A percentile compares a stretch with the other conserved stretches of the same genome.
phyloP scores from a whole-genome alignment of 2,888 invertebrate species.

The Zaprionus lineosus region DNA sequence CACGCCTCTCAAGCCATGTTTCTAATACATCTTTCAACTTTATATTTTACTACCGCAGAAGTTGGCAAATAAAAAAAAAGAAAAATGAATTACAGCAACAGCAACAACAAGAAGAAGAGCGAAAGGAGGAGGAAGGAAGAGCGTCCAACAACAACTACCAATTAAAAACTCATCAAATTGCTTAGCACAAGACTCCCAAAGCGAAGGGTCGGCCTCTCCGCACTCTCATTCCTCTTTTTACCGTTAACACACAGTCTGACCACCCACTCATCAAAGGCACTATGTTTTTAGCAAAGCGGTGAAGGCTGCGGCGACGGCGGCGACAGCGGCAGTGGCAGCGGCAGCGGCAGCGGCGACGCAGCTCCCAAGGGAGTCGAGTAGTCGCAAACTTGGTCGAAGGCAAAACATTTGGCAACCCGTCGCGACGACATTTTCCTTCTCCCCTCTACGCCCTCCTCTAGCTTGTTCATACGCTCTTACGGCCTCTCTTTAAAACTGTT shows the following conservation, averaged over 20 bases:
- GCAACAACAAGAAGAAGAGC: conserved; percentile 46
- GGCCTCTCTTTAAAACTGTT: conserved; percentile 29
- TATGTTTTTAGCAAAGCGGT: too few relatives aligned
- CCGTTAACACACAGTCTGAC: background rate
- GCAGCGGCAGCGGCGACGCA: background rate
- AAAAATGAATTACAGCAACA: conserved; percentile 18
- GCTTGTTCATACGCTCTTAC: background rate
- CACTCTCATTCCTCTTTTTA: background rate
- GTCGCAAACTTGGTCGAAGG: conserved; percentile 17
- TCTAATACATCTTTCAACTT: conserved; percentile 7
- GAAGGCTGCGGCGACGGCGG: too few relatives aligned
- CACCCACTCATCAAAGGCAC: conserved; percentile 31
- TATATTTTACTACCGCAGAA: conserved; percentile 18
- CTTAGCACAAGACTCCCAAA: conserved; percentile 36
- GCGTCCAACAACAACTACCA: conserved; percentile 44
- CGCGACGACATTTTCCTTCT: conserved; percentile 38
- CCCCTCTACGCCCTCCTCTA: background rate
- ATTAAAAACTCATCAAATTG: conserved; percentile 57
- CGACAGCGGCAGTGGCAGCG: too few relatives aligned
- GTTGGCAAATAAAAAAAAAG: conserved; percentile 18
- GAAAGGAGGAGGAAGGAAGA: too few relatives aligned
- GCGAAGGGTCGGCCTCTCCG: conserved; percentile 6
- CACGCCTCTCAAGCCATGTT: background rate
- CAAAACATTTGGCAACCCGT: conserved; percentile 49
- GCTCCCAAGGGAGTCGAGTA: conserved; percentile 19